Evolutionary conservation across 2,888 invertebrate species (phyloP).

Genomic region (Chloromyia formosa): DNA sequence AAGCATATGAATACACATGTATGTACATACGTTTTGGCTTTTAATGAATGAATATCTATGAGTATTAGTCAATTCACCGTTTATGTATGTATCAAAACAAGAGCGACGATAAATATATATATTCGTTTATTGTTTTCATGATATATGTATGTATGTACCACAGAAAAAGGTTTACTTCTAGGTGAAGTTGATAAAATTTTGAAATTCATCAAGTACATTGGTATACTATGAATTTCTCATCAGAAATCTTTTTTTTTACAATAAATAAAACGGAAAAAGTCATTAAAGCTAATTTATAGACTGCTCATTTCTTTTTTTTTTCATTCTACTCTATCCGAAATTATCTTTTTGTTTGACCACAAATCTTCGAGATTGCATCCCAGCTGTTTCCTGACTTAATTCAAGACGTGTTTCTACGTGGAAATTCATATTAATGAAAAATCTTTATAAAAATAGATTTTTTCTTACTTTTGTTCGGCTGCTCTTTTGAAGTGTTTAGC

Average conservation of each 20-base stretch:
- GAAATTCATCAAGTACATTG: not conserved
- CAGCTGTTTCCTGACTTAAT: not conserved
- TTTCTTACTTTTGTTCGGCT: not conserved
- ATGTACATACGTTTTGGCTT: too few relatives aligned
- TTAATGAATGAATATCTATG: too few relatives aligned
- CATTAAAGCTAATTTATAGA: slow-evolving; percentile 24
- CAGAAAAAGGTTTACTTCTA: not conserved
- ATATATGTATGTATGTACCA: not conserved
- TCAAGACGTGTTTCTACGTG: too few relatives aligned
- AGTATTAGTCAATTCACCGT: too few relatives aligned
- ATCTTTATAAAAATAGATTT: not conserved
- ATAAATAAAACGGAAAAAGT: slow-evolving; percentile 19
- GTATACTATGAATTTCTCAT: slow-evolving; percentile 2
- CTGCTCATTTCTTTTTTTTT: not conserved
- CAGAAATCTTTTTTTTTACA: too few relatives aligned
- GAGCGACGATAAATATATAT: too few relatives aligned
- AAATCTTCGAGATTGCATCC: not conserved
- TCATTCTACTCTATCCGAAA: not conserved
- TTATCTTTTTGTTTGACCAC: too few relatives aligned
- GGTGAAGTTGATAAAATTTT: not conserved
- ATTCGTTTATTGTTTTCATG: not conserved
- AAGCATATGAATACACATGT: too few relatives aligned
- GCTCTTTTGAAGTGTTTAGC: not conserved
- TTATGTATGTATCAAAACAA: too few relatives aligned
- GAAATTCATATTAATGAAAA: not conserved